Evolutionary conservation across 2,797 vertebrate species (phyloP).

Genomic region (Pogonophryne albipinna): DNA sequence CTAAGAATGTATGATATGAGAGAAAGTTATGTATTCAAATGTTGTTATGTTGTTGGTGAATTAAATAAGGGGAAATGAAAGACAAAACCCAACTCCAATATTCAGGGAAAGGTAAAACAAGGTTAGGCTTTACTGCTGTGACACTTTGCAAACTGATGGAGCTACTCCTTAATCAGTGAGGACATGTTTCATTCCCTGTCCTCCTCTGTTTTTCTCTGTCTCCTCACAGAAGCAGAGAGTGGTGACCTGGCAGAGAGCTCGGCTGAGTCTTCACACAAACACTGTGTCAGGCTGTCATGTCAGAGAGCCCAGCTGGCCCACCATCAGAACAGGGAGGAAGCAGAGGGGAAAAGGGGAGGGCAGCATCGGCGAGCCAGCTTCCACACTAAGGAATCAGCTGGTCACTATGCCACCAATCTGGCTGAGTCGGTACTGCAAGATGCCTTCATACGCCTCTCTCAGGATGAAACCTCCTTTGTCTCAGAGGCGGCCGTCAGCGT

Average conservation of each 20-base stretch:
- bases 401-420: slow-evolving; percentile 94
- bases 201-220: slow-evolving; percentile 44
- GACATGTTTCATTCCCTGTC: slow-evolving; percentile 53
- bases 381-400: slow-evolving; percentile 85
- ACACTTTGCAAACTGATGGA: slow-evolving; percentile 42
- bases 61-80: slow-evolving; percentile 27
- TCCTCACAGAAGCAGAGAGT: slow-evolving; percentile 86
- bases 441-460: slow-evolving; percentile 94
- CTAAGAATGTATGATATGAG: neutral
- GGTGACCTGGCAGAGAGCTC: slow-evolving; percentile 73
- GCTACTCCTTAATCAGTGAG: slow-evolving; percentile 44
- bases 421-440: slow-evolving; percentile 97
- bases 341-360: slow-evolving; percentile 68
- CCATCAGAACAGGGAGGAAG: slow-evolving; percentile 71
- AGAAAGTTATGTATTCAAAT: slow-evolving; percentile 1
- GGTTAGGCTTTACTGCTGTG: slow-evolving; percentile 29
- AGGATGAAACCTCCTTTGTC: slow-evolving; percentile 87
- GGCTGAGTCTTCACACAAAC: slow-evolving; percentile 78
- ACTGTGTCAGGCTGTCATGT: slow-evolving; percentile 73
- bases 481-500: slow-evolving; percentile 88
- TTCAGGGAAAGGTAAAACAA: slow-evolving; percentile 24
- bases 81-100: slow-evolving; percentile 22
- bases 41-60: slow-evolving; percentile 19
- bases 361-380: slow-evolving; percentile 41
- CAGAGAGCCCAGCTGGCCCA: slow-evolving; percentile 75